Evolutionary conservation across 2,888 invertebrate species (phyloP).

Genomic region (Schizotus pectinicornis): DNA sequence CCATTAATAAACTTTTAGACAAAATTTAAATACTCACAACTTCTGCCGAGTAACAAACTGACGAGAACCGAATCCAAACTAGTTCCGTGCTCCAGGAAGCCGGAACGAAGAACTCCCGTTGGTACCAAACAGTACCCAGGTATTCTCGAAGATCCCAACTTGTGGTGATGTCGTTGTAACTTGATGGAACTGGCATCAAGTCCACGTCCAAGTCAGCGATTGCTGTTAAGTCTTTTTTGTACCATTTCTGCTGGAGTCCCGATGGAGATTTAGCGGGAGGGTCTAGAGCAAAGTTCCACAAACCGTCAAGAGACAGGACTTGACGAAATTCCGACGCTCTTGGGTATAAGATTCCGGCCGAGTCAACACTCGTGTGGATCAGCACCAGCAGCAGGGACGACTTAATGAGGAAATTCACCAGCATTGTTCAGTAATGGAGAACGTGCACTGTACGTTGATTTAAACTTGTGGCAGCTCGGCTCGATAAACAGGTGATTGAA

Average conservation of each 20-base stretch:
- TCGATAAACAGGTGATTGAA: too few species aligned
- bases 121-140: slow-evolving; percentile 95
- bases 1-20: neutral
- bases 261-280: too few species aligned
- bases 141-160: slow-evolving; percentile 76
- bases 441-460: too few species aligned
- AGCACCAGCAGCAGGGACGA: too few species aligned
- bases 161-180: too few species aligned
- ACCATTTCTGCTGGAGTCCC: slow-evolving; percentile 1
- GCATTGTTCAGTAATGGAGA: neutral
- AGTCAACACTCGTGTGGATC: slow-evolving; percentile 73
- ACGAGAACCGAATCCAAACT: slow-evolving; percentile 89
- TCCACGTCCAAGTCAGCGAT: neutral
- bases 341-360: slow-evolving; percentile 83
- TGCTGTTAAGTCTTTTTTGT: neutral
- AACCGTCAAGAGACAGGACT: slow-evolving; percentile 75
- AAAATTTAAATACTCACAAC: slow-evolving; percentile 68
- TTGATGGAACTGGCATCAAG: neutral
- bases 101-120: slow-evolving; percentile 82
- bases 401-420: neutral
- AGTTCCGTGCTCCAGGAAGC: slow-evolving; percentile 71
- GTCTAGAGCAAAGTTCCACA: neutral
- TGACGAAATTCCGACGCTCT: slow-evolving; percentile 80
- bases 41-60: slow-evolving; percentile 88
- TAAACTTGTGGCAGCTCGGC: too few species aligned